Percentiles rank a stretch among this genome's conserved stretches.
Conservation (phyloP, 1,140 invertebrate genomes). For the Sitobion miscanthi region DNA sequence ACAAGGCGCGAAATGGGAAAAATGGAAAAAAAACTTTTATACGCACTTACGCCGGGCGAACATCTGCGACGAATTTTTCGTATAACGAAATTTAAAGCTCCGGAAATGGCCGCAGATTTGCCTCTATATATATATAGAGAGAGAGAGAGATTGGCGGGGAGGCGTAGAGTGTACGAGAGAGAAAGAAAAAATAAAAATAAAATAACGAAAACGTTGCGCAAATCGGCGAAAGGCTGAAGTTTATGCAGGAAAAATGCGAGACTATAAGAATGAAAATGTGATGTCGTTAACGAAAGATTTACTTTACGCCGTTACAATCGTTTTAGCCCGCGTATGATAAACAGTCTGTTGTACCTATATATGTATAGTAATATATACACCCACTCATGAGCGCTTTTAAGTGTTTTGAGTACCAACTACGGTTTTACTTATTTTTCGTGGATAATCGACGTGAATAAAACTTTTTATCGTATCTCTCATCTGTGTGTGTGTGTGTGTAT, state of each 20-base stretch:
- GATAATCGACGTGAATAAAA: conserved; percentile 22
- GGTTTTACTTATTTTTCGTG: neutral
- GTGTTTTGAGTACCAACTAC: neutral
- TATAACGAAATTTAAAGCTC: conserved; percentile 46
- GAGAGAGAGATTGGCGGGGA: neutral
- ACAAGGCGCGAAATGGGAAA: conserved; percentile 43
- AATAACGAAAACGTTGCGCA: conserved; percentile 35
- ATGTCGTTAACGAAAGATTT: conserved; percentile 48
- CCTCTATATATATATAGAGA: neutral
- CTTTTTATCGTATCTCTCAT: neutral
- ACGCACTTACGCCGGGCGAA: conserved; percentile 17
- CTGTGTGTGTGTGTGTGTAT: no score
- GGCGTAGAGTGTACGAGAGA: neutral
- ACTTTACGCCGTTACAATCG: conserved; percentile 47
- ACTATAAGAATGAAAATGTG: conserved; percentile 40
- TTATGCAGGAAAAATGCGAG: conserved; percentile 7
- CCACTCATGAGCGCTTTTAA: neutral
- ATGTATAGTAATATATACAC: neutral
- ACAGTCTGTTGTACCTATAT: conserved; percentile 5
- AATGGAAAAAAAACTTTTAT: conserved; percentile 39
- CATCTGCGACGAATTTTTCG: conserved; percentile 53
- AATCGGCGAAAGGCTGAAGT: conserved; percentile 24
- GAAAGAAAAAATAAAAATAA: neutral
- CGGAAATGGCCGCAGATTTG: conserved; percentile 48
- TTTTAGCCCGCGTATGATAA: conserved; percentile 34